Evolutionary conservation across 1,140 invertebrate genomes (phyloP), one percentile per base, ranked within the genome.

Genomic region (Oncopodura yosiiana): DNA sequence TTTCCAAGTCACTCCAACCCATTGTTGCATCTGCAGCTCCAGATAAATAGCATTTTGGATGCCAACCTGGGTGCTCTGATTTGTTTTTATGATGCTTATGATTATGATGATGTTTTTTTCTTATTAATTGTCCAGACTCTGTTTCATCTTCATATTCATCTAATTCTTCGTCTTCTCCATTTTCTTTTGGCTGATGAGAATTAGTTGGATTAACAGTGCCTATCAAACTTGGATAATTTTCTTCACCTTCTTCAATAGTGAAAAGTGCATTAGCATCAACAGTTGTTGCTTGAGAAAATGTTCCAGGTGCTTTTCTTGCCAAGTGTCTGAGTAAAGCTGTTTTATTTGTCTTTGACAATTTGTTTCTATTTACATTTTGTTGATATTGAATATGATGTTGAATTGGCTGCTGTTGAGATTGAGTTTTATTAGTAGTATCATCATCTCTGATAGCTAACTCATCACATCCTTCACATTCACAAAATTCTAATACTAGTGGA

Each of bases 1-100:
- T 55, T 50, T 63, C 62, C n/a, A 63, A 30, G 29, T 63, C 62
- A 36, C 46, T 52, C 62, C 62, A 63, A 3, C 62, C 62, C 52
- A 58, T 48, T 5, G 52, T 62, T 14, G 60, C 27, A 50, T 63
- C 61, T 3, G 61, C 21, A 11, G 54, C 57, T n/a, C n/a, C n/a
- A n/a, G n/a, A n/a, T 4, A 63, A 48, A 54, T 54, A 63, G 36
- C 57, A 63, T 39, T 63, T 56, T 18, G 62, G 62, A 53, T 63
- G 57, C 37, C 43, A 59, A 49, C 27, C 23, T 34, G n/a, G n/a
- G n/a, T 55, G 53, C 0, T 46, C 45, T 16, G 16, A 19, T 38
- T 49, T 49, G 34, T 36, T 55, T 3, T 53, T 38, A 21, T 21
- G 26, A 12, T 24, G 26, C 9, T 30, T 45, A 12, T 53, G 18